Evolutionary conservation across 1,140 invertebrate species (phyloP), one percentile per base, ranked within the genome.

Genomic region (Drosophila pallidifrons): DNA sequence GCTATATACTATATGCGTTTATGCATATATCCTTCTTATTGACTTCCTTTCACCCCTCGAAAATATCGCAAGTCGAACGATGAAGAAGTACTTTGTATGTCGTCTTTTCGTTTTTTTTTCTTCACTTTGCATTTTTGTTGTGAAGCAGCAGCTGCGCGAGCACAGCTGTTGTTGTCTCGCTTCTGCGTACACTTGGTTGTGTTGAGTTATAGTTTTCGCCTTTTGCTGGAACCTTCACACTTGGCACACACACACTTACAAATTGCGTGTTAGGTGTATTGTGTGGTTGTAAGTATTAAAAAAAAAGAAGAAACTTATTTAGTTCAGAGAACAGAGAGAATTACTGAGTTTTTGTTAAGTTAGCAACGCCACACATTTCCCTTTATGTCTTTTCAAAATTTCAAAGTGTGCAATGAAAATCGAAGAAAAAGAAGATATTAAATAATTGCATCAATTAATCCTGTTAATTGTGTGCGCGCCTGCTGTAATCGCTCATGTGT

Each of bases 111-210:
- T 38, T 38, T 38, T 38, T 78, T 67, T 70, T 79, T 61, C 65
- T 70, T 43, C 66, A 43, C 46, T 76, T 66, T 66, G 55, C 57
- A 66, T 79, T 75, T 61, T 75, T 66, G 66, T 79, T 75, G 73
- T 73, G 80, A 51, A 88, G 83, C 85, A 88, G 83, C 85, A 83
- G 74, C 80, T 89, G 77, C 81, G 77, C 74, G 71, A 20, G 51
- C 61, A 64, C 79, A 86, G 82, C 82, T 74, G 75, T 68, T 85
- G 81, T 71, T 82, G 82, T 87, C 82, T 87, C 82, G 69, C 79
- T 87, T 79, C 66, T 82, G 68, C 82, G 72, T 73, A 76, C 59
- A 76, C 67, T 70, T 55, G 30, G 54, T 67, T 46, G 47, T 49
- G 58, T 61, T 46, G 47, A 61, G 58, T 61, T 61, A 28, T 61